Conservation (phyloP, 2,113 vertebrate genomes). For the Ellobius talpinus region DNA sequence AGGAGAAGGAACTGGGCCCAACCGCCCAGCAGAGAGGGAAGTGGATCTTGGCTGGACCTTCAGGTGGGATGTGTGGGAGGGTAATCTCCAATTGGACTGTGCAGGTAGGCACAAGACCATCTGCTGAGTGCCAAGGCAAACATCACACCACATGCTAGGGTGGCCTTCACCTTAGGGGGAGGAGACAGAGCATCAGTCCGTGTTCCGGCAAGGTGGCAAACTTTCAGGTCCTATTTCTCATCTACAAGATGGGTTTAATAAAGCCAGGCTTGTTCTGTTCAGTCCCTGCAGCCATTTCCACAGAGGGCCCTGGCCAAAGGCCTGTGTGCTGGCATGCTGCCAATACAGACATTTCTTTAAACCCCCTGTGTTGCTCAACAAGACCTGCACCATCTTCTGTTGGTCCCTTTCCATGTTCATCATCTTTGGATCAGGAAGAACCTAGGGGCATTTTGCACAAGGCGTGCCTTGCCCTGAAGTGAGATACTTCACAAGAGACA, state of each 20-base stretch:
- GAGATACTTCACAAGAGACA: background rate
- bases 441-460: background rate
- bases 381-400: background rate
- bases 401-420: rapidly evolving
- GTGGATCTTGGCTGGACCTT: background rate
- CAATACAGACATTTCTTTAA: background rate
- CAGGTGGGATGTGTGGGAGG: background rate
- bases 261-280: too few relatives aligned
- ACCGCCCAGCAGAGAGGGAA: background rate
- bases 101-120: background rate
- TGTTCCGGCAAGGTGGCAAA: rapidly evolving
- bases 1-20: background rate
- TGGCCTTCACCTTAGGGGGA: background rate
- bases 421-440: background rate
- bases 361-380: rapidly evolving
- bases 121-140: background rate
- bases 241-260: background rate
- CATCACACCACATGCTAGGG: background rate
- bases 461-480: rapidly evolving
- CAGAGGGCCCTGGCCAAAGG: background rate
- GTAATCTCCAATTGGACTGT: rapidly evolving
- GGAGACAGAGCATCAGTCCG: rapidly evolving
- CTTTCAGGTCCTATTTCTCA: background rate
- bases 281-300: background rate
- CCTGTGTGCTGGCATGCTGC: background rate